phyloP scores from a whole-genome alignment of 2,113 vertebrate genomes.

The Nibea albiflora region DNA sequence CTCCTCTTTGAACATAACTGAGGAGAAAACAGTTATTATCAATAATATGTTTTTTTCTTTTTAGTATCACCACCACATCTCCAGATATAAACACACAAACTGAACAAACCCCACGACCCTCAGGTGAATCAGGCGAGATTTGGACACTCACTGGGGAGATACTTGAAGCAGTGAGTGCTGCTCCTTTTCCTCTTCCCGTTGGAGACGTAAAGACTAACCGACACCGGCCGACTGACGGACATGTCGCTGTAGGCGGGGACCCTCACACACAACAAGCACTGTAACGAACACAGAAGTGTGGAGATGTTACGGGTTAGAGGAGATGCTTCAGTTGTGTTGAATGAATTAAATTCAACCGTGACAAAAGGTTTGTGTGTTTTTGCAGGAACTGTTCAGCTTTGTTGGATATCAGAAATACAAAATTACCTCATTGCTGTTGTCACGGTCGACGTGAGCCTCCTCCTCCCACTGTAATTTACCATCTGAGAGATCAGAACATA shows the following conservation, averaged over 20 bases:
- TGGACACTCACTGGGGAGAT: slow-evolving; percentile 86
- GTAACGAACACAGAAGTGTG: neutral
- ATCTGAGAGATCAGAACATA: slow-evolving; percentile 77
- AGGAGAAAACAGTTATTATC: neutral
- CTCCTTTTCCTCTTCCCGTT: slow-evolving; percentile 93
- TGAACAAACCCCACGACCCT: neutral
- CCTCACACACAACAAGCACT: slow-evolving; percentile 87
- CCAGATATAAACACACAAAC: neutral
- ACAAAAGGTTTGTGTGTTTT: neutral
- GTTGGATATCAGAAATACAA: neutral
- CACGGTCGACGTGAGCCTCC: slow-evolving; percentile 88
- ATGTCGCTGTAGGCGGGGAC: slow-evolving; percentile 90
- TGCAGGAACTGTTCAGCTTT: too few species aligned
- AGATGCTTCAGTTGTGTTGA: neutral
- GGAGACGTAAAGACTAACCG: slow-evolving; percentile 91
- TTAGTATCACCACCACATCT: neutral
- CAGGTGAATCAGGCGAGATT: neutral
- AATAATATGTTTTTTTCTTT: too few species aligned
- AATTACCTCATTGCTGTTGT: slow-evolving; percentile 91
- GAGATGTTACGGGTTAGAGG: neutral
- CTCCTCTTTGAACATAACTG: slow-evolving; percentile 86
- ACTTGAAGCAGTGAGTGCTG: slow-evolving; percentile 91
- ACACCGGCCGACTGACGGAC: slow-evolving; percentile 85
- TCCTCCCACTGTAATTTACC: slow-evolving; percentile 94
- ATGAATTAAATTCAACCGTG: neutral